phyloP scores from a whole-genome alignment of 2,797 vertebrate genomes.

The Tangara arthus region DNA sequence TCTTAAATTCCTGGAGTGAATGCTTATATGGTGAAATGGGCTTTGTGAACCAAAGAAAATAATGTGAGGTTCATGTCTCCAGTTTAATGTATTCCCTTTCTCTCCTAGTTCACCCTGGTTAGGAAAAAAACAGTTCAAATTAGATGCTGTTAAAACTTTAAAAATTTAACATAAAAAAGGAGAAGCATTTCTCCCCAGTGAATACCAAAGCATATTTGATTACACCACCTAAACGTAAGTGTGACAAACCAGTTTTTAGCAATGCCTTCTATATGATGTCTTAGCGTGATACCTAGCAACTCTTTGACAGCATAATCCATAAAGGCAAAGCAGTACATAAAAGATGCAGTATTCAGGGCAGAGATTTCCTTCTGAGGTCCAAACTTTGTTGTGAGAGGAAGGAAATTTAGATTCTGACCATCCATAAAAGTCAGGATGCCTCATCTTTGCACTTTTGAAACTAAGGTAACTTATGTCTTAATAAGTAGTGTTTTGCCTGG shows the following conservation, averaged over 20 bases:
- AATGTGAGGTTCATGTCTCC: background rate
- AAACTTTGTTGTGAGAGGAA: background rate
- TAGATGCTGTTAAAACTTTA: background rate
- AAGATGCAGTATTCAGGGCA: background rate
- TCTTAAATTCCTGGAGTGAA: background rate
- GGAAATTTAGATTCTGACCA: background rate
- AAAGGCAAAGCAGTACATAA: background rate
- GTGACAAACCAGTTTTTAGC: background rate
- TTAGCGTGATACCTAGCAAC: background rate
- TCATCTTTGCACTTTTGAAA: background rate
- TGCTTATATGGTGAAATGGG: rapidly evolving
- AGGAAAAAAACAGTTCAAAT: slow-evolving; percentile 3
- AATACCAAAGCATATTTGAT: background rate
- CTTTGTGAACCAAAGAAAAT: background rate
- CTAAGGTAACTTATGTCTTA: background rate
- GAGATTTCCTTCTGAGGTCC: background rate
- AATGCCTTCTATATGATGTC: background rate
- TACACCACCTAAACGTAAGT: background rate
- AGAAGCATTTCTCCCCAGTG: background rate
- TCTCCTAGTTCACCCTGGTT: background rate
- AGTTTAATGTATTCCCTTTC: background rate
- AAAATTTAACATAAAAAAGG: background rate
- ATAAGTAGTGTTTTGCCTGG: background rate
- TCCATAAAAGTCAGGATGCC: background rate
- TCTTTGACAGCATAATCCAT: background rate